Evolutionary conservation across 2,113 vertebrate genomes (phyloP).

Genomic region (Microtus ochrogaster): DNA sequence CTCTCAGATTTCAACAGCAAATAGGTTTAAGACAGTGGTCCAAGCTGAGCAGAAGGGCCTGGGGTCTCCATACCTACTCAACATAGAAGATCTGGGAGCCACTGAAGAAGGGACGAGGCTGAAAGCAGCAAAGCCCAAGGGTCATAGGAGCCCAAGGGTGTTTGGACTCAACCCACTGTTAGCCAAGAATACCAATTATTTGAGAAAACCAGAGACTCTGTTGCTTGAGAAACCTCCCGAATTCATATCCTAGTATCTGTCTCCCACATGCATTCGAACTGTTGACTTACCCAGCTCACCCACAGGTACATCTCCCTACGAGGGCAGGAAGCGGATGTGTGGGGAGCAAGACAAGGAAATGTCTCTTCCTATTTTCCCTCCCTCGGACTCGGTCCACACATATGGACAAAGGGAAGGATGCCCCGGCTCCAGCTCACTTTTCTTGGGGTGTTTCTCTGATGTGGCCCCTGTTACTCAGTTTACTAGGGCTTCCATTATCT

Average conservation of each 20-base stretch:
- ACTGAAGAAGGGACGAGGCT: not conserved
- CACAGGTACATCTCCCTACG: not conserved
- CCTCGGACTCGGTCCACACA: not conserved
- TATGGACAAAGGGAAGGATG: not conserved
- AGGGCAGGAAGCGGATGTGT: not conserved
- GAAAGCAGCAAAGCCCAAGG: not conserved
- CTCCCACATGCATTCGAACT: not conserved
- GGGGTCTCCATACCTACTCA: not conserved
- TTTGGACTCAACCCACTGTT: not conserved
- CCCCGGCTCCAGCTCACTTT: not conserved
- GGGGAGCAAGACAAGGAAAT: not conserved
- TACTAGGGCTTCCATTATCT: not conserved
- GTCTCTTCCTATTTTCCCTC: not conserved
- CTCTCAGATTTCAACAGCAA: slow-evolving; percentile 21
- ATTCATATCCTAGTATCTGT: not conserved
- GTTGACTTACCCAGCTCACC: not conserved
- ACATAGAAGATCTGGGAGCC: not conserved
- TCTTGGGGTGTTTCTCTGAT: not conserved
- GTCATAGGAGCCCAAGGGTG: not conserved
- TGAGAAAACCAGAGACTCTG: not conserved
- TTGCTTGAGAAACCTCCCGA: not conserved
- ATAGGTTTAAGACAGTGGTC: not conserved
- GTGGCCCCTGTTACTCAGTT: not conserved
- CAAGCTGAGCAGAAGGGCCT: not conserved
- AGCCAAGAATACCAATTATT: not conserved